These are phyloP conservation scores for Eilema caniola DNA, from an alignment of 2,888 invertebrate species.

Conservation along the genomic window DNA sequence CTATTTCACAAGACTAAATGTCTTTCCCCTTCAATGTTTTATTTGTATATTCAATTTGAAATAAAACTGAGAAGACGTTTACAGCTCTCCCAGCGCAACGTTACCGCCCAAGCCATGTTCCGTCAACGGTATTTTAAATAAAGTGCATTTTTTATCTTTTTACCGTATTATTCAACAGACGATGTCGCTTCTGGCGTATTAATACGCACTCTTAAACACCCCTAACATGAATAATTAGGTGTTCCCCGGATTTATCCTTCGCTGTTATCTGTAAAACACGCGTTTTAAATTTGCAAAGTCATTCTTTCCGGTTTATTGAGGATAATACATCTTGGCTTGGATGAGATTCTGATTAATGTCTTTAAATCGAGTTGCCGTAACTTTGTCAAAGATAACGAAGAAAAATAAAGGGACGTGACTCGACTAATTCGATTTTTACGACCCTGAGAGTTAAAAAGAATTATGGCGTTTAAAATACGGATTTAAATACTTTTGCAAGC, in stretches of 20 bases:
- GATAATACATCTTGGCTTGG: constrained; percentile 83
- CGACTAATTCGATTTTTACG: constrained; percentile 79
- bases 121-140: constrained; percentile 76
- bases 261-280: constrained; percentile 83
- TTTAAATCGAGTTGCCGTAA: constrained; percentile 75
- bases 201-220: constrained; percentile 83
- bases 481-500: constrained; percentile 29
- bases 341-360: constrained; percentile 85
- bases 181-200: constrained; percentile 69
- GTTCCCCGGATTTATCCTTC: constrained; percentile 79
- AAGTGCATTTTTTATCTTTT: constrained; percentile 71
- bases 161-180: constrained; percentile 76
- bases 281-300: constrained; percentile 84
- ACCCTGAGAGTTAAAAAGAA: constrained; percentile 48
- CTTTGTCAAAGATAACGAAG: constrained; percentile 83
- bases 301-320: constrained; percentile 85
- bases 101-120: constrained; percentile 82
- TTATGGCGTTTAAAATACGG: constrained; percentile 36
- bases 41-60: constrained; percentile 71
- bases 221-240: constrained; percentile 86
- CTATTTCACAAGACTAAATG: constrained; percentile 36
- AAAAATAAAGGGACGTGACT: constrained; percentile 86
- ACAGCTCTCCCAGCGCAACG: constrained; percentile 51
- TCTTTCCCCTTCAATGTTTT: constrained; percentile 53
- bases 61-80: constrained; percentile 66